Evolutionary conservation across 2,797 vertebrate genomes (phyloP), one percentile per base, ranked within the genome.

Genomic region (Enteromius treurensis): DNA sequence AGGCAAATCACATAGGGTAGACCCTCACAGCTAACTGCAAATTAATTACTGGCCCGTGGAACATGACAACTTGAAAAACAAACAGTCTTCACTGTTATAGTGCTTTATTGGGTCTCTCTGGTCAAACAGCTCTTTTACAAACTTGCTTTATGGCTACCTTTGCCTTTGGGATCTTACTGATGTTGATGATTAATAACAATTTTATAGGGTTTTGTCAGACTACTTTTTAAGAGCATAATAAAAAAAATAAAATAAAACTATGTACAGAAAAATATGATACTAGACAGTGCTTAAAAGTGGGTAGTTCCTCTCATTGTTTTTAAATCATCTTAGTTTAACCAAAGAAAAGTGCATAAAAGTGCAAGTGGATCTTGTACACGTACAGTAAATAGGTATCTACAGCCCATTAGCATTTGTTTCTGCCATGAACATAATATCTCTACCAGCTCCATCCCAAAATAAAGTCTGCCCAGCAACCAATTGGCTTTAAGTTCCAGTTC

Each of bases 1-100:
- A 87, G 91, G 91, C 91, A 94, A 93, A 89, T 89, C 87, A 93
- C 93, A 94, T 90, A 93, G 91, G 90, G 88, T 88, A 92, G 90
- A 92, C 89, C 29, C 91, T 92, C 90, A 93, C 90, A 92, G 91
- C 92, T 92, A 93, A 92, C 83, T 79, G 76, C 91, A 91, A 92
- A 92, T 89, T 87, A 91, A 84, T 83, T 83, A 87, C 68, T 73
- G 80, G 91, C 88, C 91, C 77, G 58, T 84, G 87, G 86, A 94
- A 93, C 85, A 90, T 86, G 90, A 93, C 91, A 93, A 92, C 90
- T 91, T 90, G 89, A 90, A 92, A 92, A 94, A 93, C 92, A 93
- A 93, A 94, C 37, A 88, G 87, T 89, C 79, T 73, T 85, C 81
- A 87, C 78, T 82, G 85, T 78, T 51, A 69, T 74, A 49, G 64